Conservation (phyloP, 2,113 vertebrate species). For the Miniopterus natalensis region DNA sequence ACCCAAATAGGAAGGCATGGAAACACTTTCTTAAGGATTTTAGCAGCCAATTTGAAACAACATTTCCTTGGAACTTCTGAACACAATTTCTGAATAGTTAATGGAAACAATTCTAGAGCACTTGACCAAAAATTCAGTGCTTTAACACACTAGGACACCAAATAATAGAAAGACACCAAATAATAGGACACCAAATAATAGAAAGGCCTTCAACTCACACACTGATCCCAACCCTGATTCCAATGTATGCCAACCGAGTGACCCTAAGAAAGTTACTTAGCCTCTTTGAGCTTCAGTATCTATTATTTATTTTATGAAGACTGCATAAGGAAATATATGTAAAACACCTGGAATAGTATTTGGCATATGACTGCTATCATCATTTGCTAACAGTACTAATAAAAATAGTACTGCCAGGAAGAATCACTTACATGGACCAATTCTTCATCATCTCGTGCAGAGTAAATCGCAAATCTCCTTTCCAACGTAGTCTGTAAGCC, state of each 20-base stretch:
- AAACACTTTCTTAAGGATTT: not conserved
- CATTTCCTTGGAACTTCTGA: not conserved
- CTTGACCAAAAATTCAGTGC: not conserved
- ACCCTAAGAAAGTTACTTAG: not conserved
- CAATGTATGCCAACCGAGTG: not conserved
- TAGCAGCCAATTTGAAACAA: not conserved
- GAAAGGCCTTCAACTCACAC: not conserved
- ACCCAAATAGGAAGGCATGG: not conserved
- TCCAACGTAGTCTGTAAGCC: constrained; percentile 89
- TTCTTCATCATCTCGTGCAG: constrained; percentile 92
- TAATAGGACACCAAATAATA: not conserved
- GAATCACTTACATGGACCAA: constrained; percentile 93
- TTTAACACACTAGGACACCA: not conserved
- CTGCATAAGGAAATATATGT: not conserved
- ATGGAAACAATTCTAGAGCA: not conserved
- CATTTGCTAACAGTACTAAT: not conserved
- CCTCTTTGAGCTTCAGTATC: not conserved
- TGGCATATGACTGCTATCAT: not conserved
- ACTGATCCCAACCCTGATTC: not conserved
- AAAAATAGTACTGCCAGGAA: not conserved
- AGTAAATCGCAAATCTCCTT: constrained; percentile 91
- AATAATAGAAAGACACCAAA: not conserved
- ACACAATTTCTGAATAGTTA: not conserved
- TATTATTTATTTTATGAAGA: not conserved
- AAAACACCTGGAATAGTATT: not conserved